Percentiles rank a stretch among this genome's conserved stretches.
phyloP scores from a whole-genome alignment of 2,113 vertebrate species.

The Syrrhaptes paradoxus region DNA sequence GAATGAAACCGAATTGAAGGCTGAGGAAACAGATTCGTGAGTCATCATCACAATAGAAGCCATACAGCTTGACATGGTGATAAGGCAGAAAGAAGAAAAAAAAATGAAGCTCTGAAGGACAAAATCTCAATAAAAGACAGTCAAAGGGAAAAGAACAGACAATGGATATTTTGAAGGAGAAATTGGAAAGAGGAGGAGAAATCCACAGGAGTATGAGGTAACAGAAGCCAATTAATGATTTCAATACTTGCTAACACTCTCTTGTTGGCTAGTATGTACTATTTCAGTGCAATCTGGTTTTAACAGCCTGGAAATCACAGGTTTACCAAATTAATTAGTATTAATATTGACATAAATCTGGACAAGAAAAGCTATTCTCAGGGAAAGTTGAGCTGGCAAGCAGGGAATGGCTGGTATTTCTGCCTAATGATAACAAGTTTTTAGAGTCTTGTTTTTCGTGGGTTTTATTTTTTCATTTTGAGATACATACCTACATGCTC shows the following conservation, averaged over 20 bases:
- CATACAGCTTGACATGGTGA: neutral
- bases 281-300: neutral
- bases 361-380: neutral
- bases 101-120: neutral
- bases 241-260: neutral
- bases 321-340: conserved; percentile 5
- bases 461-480: neutral
- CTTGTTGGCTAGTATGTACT: neutral
- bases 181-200: neutral
- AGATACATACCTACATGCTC: neutral
- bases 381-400: neutral
- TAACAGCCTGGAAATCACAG: neutral
- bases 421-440: neutral
- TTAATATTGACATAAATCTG: conserved; percentile 18
- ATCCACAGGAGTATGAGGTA: neutral
- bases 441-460: neutral
- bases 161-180: neutral
- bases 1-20: neutral
- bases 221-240: neutral
- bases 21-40: neutral
- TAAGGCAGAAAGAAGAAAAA: neutral
- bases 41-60: neutral
- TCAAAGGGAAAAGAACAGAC: neutral
- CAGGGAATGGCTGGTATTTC: neutral
- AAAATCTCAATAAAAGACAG: neutral